A percentile compares a stretch with the other conserved stretches of the same genome.
Evolutionary conservation across 2,888 invertebrate genomes (phyloP).

Genomic region (Sycophila texana): DNA sequence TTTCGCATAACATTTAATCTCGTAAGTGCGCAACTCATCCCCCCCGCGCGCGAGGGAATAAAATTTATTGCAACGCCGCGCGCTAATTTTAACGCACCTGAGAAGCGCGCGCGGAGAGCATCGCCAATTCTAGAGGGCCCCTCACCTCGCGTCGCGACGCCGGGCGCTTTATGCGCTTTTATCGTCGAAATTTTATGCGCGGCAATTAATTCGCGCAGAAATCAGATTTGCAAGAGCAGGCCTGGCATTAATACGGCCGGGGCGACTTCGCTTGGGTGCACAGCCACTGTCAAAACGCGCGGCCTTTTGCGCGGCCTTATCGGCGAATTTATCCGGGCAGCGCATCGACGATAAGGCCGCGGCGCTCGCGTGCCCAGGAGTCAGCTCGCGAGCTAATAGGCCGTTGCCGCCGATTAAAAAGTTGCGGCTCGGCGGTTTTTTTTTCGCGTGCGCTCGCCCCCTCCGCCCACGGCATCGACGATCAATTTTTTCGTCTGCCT

Average conservation of each 20-base stretch:
- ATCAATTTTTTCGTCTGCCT: conserved; percentile 17
- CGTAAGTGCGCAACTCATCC: too few species aligned
- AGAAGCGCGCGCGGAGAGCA: too few species aligned
- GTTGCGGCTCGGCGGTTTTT: neutral
- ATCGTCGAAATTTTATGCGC: conserved; percentile 32
- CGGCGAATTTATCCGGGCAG: conserved; percentile 64
- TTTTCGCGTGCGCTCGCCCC: neutral
- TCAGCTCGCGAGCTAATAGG: conserved; percentile 35
- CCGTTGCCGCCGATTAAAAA: neutral
- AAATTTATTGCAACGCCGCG: too few species aligned
- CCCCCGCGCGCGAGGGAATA: too few species aligned
- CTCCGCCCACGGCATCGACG: neutral
- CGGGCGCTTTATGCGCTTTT: neutral
- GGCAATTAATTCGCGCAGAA: conserved; percentile 29
- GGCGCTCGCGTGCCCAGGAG: conserved; percentile 64
- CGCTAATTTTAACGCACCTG: too few species aligned
- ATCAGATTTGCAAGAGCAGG: too few species aligned
- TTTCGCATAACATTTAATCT: too few species aligned
- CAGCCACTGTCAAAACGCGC: too few species aligned
- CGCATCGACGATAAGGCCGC: conserved; percentile 67
- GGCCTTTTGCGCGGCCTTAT: conserved; percentile 59
- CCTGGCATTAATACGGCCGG: too few species aligned
- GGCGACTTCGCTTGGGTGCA: too few species aligned
- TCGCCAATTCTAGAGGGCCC: neutral
- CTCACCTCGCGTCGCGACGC: too few species aligned